A percentile compares a stretch with the other conserved stretches of the same genome.
Evolutionary conservation across 2,113 vertebrate genomes (phyloP).

Genomic region (Struthio camelus): DNA sequence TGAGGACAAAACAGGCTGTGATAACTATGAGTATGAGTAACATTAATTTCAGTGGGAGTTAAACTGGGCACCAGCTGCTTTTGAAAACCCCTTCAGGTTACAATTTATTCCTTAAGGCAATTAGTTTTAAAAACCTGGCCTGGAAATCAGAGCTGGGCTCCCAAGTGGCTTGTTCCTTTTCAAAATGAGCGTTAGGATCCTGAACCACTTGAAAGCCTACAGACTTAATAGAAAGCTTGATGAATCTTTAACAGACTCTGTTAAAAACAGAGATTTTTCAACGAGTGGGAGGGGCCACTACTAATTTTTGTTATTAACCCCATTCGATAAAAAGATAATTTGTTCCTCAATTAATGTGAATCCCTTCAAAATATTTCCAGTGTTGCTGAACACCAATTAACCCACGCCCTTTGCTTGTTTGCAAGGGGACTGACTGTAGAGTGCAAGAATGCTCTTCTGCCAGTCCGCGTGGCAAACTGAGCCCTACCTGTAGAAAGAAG

Average conservation of each 20-base stretch:
- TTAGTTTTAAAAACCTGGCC: not conserved
- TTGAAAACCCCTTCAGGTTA: not conserved
- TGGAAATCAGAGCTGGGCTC: not conserved
- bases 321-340: slow-evolving; percentile 39
- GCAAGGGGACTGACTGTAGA: not conserved
- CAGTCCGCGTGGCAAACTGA: not conserved
- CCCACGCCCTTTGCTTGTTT: slow-evolving; percentile 31
- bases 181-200: not conserved
- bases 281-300: not conserved
- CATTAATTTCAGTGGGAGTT: not conserved
- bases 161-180: not conserved
- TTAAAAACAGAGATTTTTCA: not conserved
- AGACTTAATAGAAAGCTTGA: not conserved
- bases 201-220: not conserved
- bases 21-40: rapidly evolving
- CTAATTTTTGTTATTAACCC: slow-evolving; percentile 41
- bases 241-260: not conserved
- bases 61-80: not conserved
- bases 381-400: slow-evolving; percentile 20
- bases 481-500: not conserved
- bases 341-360: slow-evolving; percentile 25
- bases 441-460: not conserved
- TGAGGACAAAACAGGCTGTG: not conserved
- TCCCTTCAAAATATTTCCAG: slow-evolving; percentile 46
- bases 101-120: not conserved